phyloP scores from a whole-genome alignment of 2,113 vertebrate genomes.

The Brachypodius melanocephalos region DNA sequence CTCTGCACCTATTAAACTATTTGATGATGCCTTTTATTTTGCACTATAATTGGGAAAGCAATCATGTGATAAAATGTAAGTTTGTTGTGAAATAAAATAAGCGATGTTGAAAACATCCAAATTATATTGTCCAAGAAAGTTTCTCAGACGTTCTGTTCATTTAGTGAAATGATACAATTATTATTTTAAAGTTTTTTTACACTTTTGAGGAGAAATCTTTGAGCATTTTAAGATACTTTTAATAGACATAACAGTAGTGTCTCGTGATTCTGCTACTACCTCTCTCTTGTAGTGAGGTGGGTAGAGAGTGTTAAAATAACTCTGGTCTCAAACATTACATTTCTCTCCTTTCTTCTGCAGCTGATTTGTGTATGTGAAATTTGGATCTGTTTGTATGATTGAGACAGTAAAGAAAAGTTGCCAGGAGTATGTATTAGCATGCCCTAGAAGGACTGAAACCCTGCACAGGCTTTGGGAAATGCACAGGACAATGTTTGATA shows the following conservation, averaged over 20 bases:
- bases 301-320: neutral
- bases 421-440: neutral
- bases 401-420: neutral
- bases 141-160: conserved; percentile 23
- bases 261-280: neutral
- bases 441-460: neutral
- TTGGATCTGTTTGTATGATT: neutral
- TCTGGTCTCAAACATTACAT: neutral
- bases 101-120: conserved; percentile 53
- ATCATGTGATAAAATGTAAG: conserved; percentile 72
- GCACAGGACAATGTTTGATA: neutral
- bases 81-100: conserved; percentile 68
- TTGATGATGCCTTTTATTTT: conserved; percentile 78
- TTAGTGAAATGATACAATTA: neutral
- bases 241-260: neutral
- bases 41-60: conserved; percentile 74
- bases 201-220: neutral
- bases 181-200: conserved; percentile 11
- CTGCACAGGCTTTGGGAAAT: neutral
- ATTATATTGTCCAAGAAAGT: conserved; percentile 53
- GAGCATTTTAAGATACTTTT: neutral
- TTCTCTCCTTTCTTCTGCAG: neutral
- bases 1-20: conserved; percentile 74
- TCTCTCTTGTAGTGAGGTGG: neutral
- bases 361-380: neutral